phyloP scores from a whole-genome alignment of 2,888 invertebrate genomes.

The Meta bourneti region DNA sequence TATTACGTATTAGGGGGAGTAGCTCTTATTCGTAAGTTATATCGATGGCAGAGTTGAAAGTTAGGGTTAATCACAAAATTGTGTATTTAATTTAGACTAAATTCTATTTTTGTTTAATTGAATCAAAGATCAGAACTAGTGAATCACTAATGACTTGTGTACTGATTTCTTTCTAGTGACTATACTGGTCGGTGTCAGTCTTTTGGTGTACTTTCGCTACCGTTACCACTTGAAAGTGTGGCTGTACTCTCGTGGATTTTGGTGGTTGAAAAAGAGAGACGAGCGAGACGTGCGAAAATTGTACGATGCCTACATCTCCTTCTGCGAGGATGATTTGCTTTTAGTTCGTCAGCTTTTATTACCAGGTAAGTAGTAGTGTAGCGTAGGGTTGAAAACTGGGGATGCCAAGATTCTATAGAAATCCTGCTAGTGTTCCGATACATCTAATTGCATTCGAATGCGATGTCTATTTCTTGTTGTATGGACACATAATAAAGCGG shows the following conservation, averaged over 20 bases:
- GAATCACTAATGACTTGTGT: neutral
- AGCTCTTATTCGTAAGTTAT: constrained; percentile 23
- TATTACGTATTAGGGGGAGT: constrained; percentile 20
- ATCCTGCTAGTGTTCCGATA: no score
- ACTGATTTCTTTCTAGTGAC: constrained; percentile 10
- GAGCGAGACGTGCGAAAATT: neutral
- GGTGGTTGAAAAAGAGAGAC: constrained; percentile 20
- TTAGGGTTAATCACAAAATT: no score
- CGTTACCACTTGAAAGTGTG: constrained; percentile 47
- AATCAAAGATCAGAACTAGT: neutral
- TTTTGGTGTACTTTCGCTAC: constrained; percentile 18
- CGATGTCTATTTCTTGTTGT: no score
- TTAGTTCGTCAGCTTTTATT: neutral
- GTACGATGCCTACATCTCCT: constrained; percentile 42
- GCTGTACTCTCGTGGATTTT: constrained; percentile 47
- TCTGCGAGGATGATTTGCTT: neutral
- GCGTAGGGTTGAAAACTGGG: no score
- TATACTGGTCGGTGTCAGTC: neutral
- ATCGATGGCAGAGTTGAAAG: neutral
- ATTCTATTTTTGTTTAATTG: neutral
- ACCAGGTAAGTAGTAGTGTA: constrained; percentile 19
- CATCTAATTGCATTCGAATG: no score
- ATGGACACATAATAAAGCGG: neutral
- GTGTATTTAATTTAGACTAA: neutral
- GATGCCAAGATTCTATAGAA: no score